Evolutionary conservation across 2,113 vertebrate genomes (phyloP).

Genomic region (Laterallus jamaicensis): DNA sequence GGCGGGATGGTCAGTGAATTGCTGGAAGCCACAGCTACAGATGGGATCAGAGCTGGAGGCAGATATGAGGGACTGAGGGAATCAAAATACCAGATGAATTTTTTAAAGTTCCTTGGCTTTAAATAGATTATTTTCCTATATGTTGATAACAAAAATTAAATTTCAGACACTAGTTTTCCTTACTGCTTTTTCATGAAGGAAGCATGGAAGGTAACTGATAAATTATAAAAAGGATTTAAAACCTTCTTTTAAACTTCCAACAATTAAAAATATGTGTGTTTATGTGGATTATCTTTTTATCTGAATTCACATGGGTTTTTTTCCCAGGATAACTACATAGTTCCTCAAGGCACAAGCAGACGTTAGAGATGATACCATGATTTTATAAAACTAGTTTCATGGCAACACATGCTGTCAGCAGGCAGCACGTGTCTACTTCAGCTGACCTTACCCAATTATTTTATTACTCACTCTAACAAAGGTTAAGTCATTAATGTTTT

Average conservation of each 20-base stretch:
- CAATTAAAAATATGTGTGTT: background rate
- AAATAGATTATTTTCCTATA: background rate
- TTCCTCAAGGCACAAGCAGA: background rate
- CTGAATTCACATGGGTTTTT: background rate
- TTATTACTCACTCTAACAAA: background rate
- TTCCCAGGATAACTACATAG: background rate
- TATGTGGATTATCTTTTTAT: background rate
- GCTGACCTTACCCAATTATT: background rate
- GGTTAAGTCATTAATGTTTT: background rate
- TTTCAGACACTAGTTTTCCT: background rate
- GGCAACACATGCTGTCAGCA: background rate
- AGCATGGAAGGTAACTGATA: background rate
- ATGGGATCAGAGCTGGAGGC: background rate
- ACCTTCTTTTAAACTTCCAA: background rate
- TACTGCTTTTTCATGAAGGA: background rate
- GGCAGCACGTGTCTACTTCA: background rate
- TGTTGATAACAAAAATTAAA: background rate
- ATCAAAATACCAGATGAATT: background rate
- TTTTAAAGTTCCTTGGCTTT: background rate
- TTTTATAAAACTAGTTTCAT: background rate
- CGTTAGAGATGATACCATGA: background rate
- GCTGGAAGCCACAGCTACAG: background rate
- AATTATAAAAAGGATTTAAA: background rate
- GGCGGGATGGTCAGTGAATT: background rate
- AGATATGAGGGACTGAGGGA: background rate